These are phyloP conservation scores for Macropodus opercularis DNA, from an alignment of 2,797 vertebrate genomes.

Conservation along the genomic window DNA sequence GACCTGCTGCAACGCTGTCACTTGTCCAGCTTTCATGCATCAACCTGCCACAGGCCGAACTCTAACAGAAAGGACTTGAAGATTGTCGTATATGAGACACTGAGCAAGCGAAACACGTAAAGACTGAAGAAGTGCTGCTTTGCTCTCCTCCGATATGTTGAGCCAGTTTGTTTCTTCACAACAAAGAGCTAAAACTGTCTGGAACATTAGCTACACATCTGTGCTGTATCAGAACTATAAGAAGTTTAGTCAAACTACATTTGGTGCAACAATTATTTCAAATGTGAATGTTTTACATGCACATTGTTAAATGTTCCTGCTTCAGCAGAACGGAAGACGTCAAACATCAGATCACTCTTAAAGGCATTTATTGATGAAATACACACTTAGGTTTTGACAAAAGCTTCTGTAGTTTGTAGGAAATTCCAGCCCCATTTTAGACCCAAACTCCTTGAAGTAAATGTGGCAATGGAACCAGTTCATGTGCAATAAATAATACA, in stretches of 20 bases:
- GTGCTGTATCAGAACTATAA: no score
- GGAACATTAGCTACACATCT: no score
- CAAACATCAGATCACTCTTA: conserved; percentile 58
- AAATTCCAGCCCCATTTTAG: conserved; percentile 75
- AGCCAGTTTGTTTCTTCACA: no score
- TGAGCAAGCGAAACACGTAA: no score
- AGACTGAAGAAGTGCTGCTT: no score
- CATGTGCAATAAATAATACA: conserved; percentile 86
- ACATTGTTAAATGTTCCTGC: background rate
- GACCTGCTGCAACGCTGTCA: conserved; percentile 11
- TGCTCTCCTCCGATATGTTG: no score
- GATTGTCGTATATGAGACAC: no score
- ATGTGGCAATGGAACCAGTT: conserved; percentile 78
- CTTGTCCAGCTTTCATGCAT: background rate
- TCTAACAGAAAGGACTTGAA: background rate
- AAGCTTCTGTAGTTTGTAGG: conserved; percentile 82
- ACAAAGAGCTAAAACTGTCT: no score
- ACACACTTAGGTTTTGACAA: conserved; percentile 85
- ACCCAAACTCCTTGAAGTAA: conserved; percentile 67
- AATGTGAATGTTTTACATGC: no score
- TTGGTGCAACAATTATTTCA: no score
- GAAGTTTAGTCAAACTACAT: no score
- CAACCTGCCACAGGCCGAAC: background rate
- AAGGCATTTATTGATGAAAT: conserved; percentile 90
- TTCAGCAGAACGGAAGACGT: background rate